These are phyloP conservation scores for Loripinus fragilis DNA, from an alignment of 2,888 invertebrate genomes.

Conservation along the genomic window DNA sequence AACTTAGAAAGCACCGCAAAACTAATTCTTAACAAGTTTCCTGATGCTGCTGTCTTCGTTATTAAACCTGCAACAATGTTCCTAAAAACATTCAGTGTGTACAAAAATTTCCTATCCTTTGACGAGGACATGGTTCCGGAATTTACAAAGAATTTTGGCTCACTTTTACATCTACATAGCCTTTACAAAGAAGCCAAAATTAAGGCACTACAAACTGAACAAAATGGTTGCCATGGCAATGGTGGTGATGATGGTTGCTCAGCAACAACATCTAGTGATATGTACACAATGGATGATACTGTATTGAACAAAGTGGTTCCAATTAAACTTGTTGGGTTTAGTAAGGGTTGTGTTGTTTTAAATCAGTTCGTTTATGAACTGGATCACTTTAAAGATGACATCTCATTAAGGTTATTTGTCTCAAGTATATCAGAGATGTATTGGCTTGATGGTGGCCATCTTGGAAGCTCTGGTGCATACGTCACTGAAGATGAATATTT, in stretches of 20 bases:
- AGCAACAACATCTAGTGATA: background rate
- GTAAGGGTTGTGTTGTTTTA: slow-evolving; percentile 96
- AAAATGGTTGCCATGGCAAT: background rate
- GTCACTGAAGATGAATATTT: slow-evolving; percentile 90
- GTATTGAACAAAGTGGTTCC: background rate
- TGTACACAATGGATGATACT: background rate
- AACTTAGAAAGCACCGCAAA: slow-evolving; percentile 91
- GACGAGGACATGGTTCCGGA: slow-evolving; percentile 90
- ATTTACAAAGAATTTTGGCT: slow-evolving; percentile 89
- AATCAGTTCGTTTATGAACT: slow-evolving; percentile 96
- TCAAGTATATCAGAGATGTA: slow-evolving; percentile 89
- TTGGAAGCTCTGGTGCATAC: slow-evolving; percentile 95
- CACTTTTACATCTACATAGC: slow-evolving; percentile 89
- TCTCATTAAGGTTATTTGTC: slow-evolving; percentile 83
- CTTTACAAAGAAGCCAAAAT: slow-evolving; percentile 80
- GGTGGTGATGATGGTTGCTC: background rate
- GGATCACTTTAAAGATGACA: slow-evolving; percentile 82
- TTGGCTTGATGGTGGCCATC: slow-evolving; percentile 96
- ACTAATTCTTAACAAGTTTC: slow-evolving; percentile 89
- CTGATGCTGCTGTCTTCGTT: slow-evolving; percentile 83
- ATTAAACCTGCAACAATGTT: slow-evolving; percentile 88
- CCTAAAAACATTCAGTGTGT: slow-evolving; percentile 93
- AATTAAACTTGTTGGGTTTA: slow-evolving; percentile 89
- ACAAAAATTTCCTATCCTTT: slow-evolving; percentile 93
- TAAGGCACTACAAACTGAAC: background rate